Base-by-base conservation (phyloP, 2,113 vertebrate species). In the Pogonocichla stellata region DNA sequence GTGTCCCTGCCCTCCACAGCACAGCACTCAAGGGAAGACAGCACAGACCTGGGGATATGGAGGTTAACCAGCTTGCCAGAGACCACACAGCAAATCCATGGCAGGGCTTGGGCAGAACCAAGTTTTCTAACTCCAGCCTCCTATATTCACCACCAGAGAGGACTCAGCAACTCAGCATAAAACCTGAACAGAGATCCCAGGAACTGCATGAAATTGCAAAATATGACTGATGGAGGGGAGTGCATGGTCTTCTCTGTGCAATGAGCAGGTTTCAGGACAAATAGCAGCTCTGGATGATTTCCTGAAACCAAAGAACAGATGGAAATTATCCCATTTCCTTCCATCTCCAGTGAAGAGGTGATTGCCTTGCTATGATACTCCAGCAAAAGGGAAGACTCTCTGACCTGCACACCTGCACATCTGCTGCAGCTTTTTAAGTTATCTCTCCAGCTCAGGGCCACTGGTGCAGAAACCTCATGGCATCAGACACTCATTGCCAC, bases 171-270 rank as follows among this genome's bases (percentile, higher is more conserved):
- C 58, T 88, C 71, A 50, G 86, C 79, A 58, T 53, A 58, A 90
- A 92, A 58, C 24, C 50, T 72, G 88, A 90, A 86, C 8, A 5
- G 0, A n/a, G 11, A 70, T 88, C 50, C 86, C 19, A 50, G 29
- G 33, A 89, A 18, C 62, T 58, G 54, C 54, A 47, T 47, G 54
- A 80, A 96, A 87, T 92, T 40, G n/a, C 28, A 82, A 65, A 80
- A 45, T 34, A 6, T n/a, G 42, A 82, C 38, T 33, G n/a, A 70
- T 34, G 13, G 17, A 83, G 42, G 15, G 34, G 40, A 80, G 38
- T 0, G 0, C 4, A 4, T 6, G 51, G 12, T 69, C 25, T 77
- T 86, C 42, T 78, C 56, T 29, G 24, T 48, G 34, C 7, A 14
- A 20, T 43, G 58, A 15, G 24, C n/a, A 88, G 31, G 31, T 71